Evolutionary conservation across 2,888 invertebrate species (phyloP), one percentile per base, ranked within the genome.

Genomic region (Pristionchus entomophagus): DNA sequence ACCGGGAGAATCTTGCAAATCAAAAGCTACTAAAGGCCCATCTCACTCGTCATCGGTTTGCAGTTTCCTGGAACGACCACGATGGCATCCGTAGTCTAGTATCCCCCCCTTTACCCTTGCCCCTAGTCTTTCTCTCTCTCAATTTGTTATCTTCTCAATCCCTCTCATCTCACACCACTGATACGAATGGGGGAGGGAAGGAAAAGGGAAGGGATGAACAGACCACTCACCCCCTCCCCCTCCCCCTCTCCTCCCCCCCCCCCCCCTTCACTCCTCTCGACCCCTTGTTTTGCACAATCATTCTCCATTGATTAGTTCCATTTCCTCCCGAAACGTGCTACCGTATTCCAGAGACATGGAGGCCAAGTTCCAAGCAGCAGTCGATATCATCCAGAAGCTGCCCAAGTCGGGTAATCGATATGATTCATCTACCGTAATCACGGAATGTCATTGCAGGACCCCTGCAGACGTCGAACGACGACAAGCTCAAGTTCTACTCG

Each of bases 341-440:
- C 41, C 35, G 59, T 69, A 69, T 12, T n/a, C 73, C 22, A 59
- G 6, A 59, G 80, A 86, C 6, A 78, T 83, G 83, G 82, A 91
- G 86, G 91, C 92, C 80, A 90, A 90, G 65, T 93, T 93, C 86
- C 88, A 93, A 69, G 93, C 93, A 10, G 92, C 93, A 35, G 93
- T 93, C n/a, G 91, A 92, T 77, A 92, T 93, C 82, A 91, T 93
- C n/a, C 93, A 93, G 85, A 93, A 93, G 87, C 87, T 93, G 78
- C 93, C 93, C 65, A 93, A 93, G 86, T 89, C 90, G 12, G 92
- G 92, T 91, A 29, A 62, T 62, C 62, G 32, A 62, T 62, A 62
- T 29, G 8, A 4, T 10, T 0, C 5, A 10, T 4, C 69, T 69
- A 69, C 69, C 69, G 69, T 69, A 69, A 69, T 45, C n/a, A 35